phyloP scores from a whole-genome alignment of 2,113 vertebrate genomes.

The Sturnus vulgaris region DNA sequence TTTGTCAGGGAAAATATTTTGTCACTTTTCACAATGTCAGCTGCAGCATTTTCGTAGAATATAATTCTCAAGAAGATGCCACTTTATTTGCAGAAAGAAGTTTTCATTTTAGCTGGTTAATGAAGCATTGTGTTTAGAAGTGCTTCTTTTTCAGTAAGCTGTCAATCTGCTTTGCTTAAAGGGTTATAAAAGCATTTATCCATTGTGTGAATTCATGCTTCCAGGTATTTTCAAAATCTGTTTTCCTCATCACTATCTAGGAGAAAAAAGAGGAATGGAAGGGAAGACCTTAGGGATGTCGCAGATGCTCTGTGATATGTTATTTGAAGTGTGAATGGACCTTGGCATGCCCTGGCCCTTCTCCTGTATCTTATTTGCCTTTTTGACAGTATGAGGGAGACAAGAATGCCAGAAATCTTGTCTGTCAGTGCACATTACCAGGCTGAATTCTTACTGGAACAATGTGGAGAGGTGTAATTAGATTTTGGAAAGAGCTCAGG shows the following conservation, averaged over 20 bases:
- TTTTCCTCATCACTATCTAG: not conserved
- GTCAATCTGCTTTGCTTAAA: constrained; percentile 24
- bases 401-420: not conserved
- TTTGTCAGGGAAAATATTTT: constrained; percentile 35
- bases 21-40: not conserved
- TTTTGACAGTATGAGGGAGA: not conserved
- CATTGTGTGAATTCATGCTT: not conserved
- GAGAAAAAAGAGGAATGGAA: not conserved
- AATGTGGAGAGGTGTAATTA: not conserved
- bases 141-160: not conserved
- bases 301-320: not conserved
- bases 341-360: not conserved
- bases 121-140: constrained; percentile 28
- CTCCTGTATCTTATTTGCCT: not conserved
- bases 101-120: not conserved
- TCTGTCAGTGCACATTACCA: not conserved
- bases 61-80: not conserved
- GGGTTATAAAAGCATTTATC: not conserved
- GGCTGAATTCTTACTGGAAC: not conserved
- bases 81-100: not conserved
- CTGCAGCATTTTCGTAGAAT: not conserved
- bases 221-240: constrained; percentile 21
- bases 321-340: constrained; percentile 22
- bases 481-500: not conserved
- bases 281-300: not conserved